Percentiles rank a stretch among this genome's conserved stretches.
These are phyloP conservation scores for Chloroceryle inda DNA, from an alignment of 2,797 vertebrate genomes.

Conservation along the genomic window DNA sequence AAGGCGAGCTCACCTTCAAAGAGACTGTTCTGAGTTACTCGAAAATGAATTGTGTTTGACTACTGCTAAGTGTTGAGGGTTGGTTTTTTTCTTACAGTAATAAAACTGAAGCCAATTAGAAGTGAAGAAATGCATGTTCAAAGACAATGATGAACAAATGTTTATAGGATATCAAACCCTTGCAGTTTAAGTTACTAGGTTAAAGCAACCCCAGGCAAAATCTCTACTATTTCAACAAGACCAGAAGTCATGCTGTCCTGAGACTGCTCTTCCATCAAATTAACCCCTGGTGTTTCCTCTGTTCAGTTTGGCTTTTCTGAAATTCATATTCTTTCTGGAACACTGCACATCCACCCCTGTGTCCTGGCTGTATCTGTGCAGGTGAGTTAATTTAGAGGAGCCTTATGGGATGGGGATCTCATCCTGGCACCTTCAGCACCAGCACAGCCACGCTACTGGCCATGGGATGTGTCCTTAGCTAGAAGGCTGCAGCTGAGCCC, in stretches of 20 bases:
- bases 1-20: conserved; percentile 62
- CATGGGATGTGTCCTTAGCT: not conserved
- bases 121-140: conserved; percentile 49
- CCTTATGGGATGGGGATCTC: not conserved
- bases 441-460: rapidly evolving
- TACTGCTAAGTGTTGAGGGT: conserved; percentile 15
- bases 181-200: not conserved
- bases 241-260: not conserved
- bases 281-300: not conserved
- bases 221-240: not conserved
- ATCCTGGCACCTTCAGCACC: not conserved
- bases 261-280: not conserved
- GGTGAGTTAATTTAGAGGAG: not conserved
- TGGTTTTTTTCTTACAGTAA: not conserved
- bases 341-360: not conserved
- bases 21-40: conserved; percentile 33
- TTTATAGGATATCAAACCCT: not conserved
- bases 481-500: not conserved
- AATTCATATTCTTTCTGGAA: not conserved
- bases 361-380: not conserved
- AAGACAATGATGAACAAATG: conserved; percentile 13
- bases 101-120: conserved; percentile 46
- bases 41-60: conserved; percentile 51
- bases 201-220: conserved; percentile 15
- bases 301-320: not conserved